Evolutionary conservation across 2,797 vertebrate species (phyloP), one percentile per base, ranked within the genome.

Genomic region (Pseudochromis fuscus): DNA sequence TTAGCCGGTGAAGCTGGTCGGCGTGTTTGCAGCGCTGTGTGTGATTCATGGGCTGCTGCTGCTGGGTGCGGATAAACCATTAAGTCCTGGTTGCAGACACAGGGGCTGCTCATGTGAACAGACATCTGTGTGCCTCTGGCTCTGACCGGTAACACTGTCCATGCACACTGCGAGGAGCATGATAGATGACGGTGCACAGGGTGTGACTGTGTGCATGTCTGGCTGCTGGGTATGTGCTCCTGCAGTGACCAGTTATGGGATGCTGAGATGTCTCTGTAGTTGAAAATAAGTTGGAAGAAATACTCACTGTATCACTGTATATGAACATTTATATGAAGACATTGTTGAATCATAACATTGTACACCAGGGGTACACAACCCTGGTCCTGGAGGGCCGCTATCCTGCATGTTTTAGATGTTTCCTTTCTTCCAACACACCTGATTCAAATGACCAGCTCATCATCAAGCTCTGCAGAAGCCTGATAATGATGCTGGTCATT

Each of bases 41-140:
- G 5, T 85, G 84, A 89, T 83, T 88, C 77, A 91, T 75, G 63
- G 44, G 50, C 62, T 70, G 72, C 79, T 70, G 72, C 79, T 81
- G 77, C 78, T 62, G 72, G 72, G 53, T 55, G 75, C 64, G 74
- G 84, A 88, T 80, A 79, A 87, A 85, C 76, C 61, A 79, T 75
- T 74, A 69, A 59, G 59, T 67, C 63, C 60, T 23, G 35, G 66
- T 57, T 53, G 57, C 63, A 80, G 80, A 55, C 75, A 82, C 74
- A 77, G 71, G 67, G 61, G 64, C 78, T 68, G 66, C 75, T 67
- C 75, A 80, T 88, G 70, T 76, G 74, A 82, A 65, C 73, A 89
- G 68, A 88, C 64, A 70, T 86, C 76, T 87, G 75, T 59, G 59
- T 2, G 78, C 75, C 72, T 78, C 64, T 73, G 82, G 73, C 83